Conservation (phyloP, 2,113 vertebrate species). For the Sinocyclocheilus rhinocerous region DNA sequence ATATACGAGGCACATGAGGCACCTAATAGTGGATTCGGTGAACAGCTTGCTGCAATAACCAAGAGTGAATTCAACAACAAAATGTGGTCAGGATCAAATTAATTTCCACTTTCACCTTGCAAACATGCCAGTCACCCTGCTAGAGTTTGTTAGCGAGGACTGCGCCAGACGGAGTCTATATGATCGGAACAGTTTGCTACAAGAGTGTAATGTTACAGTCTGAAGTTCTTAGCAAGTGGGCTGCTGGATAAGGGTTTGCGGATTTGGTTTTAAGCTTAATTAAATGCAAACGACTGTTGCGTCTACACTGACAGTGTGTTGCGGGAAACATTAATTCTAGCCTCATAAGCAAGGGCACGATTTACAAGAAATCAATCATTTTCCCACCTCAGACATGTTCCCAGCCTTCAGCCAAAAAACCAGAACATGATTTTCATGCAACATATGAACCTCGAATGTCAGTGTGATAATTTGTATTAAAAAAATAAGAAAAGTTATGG, state of each 20-base stretch:
- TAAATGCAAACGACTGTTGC: conserved; percentile 36
- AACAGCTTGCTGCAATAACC: conserved; percentile 29
- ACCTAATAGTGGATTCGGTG: conserved; percentile 9
- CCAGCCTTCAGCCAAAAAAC: conserved; percentile 40
- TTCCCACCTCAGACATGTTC: conserved; percentile 53
- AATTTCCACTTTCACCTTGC: conserved; percentile 42
- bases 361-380: conserved; percentile 47
- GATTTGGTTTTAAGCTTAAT: conserved; percentile 42
- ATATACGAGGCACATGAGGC: conserved; percentile 5
- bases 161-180: conserved; percentile 21
- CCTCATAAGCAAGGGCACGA: conserved; percentile 44
- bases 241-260: conserved; percentile 10
- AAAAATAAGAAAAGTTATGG: neutral
- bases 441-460: conserved; percentile 30
- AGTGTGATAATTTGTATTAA: conserved; percentile 21
- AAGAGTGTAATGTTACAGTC: conserved; percentile 7
- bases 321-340: conserved; percentile 56
- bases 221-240: conserved; percentile 19
- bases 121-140: conserved; percentile 45
- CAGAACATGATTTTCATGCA: conserved; percentile 26
- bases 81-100: conserved; percentile 48
- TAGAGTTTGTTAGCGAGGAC: conserved; percentile 20
- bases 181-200: conserved; percentile 26
- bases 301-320: conserved; percentile 36
- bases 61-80: conserved; percentile 41